Evolutionary conservation across 2,888 invertebrate genomes (phyloP).

Genomic region (Sarcophaga variegata): DNA sequence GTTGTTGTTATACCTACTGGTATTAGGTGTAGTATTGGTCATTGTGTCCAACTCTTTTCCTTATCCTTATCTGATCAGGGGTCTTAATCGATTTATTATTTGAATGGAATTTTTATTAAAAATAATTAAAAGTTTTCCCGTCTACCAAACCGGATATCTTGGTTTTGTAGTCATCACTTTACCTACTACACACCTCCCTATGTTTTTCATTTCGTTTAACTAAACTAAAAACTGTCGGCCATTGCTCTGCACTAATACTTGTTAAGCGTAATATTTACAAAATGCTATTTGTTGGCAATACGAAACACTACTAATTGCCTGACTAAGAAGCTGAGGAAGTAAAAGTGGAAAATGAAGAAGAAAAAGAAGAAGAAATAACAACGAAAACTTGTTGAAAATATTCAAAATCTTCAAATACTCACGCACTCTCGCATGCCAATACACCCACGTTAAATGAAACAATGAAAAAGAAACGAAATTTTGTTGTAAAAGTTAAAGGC

Average conservation of each 20-base stretch:
- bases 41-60: no score
- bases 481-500: constrained; percentile 47
- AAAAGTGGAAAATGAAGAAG: constrained; percentile 4
- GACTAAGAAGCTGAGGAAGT: constrained; percentile 14
- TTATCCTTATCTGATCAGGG: no score
- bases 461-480: not conserved
- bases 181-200: no score
- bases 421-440: not conserved
- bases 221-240: not conserved
- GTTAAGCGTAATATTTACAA: constrained; percentile 31
- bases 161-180: no score
- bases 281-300: constrained; percentile 41
- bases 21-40: no score
- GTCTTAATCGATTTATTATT: no score
- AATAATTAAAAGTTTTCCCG: no score
- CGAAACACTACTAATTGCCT: constrained; percentile 63
- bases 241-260: constrained; percentile 3
- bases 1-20: no score
- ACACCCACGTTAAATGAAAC: not conserved
- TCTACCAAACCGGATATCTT: no score
- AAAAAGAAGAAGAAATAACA: constrained; percentile 28
- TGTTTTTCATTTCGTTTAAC: not conserved
- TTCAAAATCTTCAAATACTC: constrained; percentile 44
- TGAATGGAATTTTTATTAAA: no score
- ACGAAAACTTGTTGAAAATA: constrained; percentile 47